Evolutionary conservation across 2,797 vertebrate species (phyloP), one percentile per base, ranked within the genome.

Genomic region (Ctenosaura bakeri): DNA sequence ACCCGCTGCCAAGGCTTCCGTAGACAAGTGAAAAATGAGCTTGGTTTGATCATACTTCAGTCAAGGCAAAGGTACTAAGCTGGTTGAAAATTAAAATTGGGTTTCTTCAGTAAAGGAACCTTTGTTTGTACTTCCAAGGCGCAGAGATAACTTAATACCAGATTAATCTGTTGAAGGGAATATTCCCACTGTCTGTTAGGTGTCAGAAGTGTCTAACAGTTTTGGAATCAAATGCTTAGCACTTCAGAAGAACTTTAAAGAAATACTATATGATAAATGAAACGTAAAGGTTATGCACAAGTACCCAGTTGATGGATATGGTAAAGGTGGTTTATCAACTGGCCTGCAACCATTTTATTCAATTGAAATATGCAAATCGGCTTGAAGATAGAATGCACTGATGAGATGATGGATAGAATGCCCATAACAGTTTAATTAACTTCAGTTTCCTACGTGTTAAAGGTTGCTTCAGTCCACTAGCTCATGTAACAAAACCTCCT

Each of bases 391-490:
- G 90, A 96, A 92, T 0, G 1, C 54, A 88, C 18, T 87, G 83
- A 88, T 92, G 69, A 88, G 80, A 95, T 97, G 97, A 97, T 96
- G 95, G 95, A 97, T 97, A 95, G 96, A 93, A 94, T 94, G 90
- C 90, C 54, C 0, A 0, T 92, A 96, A 97, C 92, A 59, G 95
- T 97, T 97, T 97, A 97, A 97, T 97, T 97, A 97, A 97, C 95
- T 97, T 91, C 81, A 83, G 95, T 96, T 97, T 96, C 94, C 94
- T 95, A 91, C 90, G 88, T 96, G 96, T 96, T 96, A 97, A 97
- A 97, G 96, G 96, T 96, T 95, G 95, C 95, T 92, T 89, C 96
- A 97, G 95, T 94, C 95, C 96, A 96, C 93, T 97, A 96, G 94
- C 92, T 97, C 95, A 96, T 94, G 90, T 95, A 97, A 96, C 95